These are phyloP conservation scores for Gnatocerus cornutus DNA, from an alignment of 2,888 invertebrate genomes.

Conservation along the genomic window DNA sequence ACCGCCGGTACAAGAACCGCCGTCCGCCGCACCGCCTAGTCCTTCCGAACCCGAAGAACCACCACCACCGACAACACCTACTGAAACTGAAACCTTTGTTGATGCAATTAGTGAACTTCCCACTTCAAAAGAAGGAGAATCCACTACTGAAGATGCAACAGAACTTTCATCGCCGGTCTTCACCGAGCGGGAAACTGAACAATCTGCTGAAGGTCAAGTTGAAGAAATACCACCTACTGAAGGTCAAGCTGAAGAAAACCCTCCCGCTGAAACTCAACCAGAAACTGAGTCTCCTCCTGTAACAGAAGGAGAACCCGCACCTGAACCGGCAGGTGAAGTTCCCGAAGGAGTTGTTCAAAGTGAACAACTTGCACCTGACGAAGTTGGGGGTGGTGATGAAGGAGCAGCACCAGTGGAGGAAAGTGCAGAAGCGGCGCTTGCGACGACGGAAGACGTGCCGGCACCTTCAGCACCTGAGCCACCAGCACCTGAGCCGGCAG, in stretches of 20 bases:
- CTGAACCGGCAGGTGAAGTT: too few relatives aligned
- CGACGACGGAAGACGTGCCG: constrained; percentile 54
- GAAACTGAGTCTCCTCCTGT: too few relatives aligned
- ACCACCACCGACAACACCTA: constrained; percentile 12
- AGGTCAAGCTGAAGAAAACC: too few relatives aligned
- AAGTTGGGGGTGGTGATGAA: not conserved
- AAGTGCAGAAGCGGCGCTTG: constrained; percentile 53
- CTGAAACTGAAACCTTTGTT: not conserved
- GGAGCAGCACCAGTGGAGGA: constrained; percentile 51
- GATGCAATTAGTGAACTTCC: not conserved
- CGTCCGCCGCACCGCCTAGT: constrained; percentile 40
- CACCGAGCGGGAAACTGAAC: not conserved
- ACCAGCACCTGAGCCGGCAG: too few relatives aligned
- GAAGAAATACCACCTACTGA: too few relatives aligned
- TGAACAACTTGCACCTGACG: constrained; percentile 6
- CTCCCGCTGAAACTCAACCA: too few relatives aligned
- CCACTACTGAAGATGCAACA: constrained; percentile 23
- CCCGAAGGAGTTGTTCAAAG: too few relatives aligned
- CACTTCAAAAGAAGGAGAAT: not conserved
- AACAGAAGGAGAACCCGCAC: too few relatives aligned
- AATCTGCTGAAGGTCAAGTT: too few relatives aligned
- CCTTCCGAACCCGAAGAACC: constrained; percentile 11
- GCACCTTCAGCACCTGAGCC: too few relatives aligned
- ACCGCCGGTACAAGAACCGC: constrained; percentile 44
- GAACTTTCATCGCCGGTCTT: constrained; percentile 11